A percentile compares a stretch with the other conserved stretches of the same genome.
These are phyloP conservation scores for Astreopora myriophthalma DNA, from an alignment of 64 coral and sea anemone genomes.

Conservation along the genomic window DNA sequence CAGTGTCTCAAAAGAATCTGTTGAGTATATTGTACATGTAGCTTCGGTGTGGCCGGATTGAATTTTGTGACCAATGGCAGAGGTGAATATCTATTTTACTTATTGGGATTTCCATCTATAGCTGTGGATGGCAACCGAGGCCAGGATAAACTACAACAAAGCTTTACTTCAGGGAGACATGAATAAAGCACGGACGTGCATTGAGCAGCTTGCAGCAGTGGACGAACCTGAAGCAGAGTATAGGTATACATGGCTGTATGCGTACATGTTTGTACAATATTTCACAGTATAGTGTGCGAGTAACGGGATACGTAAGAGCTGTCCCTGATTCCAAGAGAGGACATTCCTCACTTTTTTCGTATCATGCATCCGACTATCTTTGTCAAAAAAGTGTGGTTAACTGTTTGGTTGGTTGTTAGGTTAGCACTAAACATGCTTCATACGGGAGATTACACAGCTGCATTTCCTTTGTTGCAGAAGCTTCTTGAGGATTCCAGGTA, in stretches of 20 bases:
- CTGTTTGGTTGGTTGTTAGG: neutral
- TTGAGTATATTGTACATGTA: neutral
- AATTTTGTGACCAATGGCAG: neutral
- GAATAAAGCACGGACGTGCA: slow-evolving; percentile 35
- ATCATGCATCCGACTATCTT: neutral
- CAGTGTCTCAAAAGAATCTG: neutral
- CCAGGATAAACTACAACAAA: slow-evolving; percentile 38
- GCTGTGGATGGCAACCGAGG: slow-evolving; percentile 65
- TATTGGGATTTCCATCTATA: neutral
- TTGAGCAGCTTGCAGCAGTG: slow-evolving; percentile 18
- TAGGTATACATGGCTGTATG: slow-evolving; percentile 19
- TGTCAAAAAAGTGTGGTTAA: neutral
- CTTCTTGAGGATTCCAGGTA: slow-evolving; percentile 56
- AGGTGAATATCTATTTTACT: neutral
- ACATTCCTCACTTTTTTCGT: no score
- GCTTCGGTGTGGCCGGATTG: no score
- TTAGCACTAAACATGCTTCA: slow-evolving; percentile 62
- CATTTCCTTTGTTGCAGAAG: slow-evolving; percentile 38
- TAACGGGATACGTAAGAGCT: no score
- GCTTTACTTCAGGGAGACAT: slow-evolving; percentile 51
- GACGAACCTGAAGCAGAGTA: slow-evolving; percentile 53
- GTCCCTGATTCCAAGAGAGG: no score
- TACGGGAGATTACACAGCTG: slow-evolving; percentile 31
- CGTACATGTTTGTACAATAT: no score
- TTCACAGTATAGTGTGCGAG: no score